Conservation (phyloP, 2,113 vertebrate species). For the Plecotus auritus region DNA sequence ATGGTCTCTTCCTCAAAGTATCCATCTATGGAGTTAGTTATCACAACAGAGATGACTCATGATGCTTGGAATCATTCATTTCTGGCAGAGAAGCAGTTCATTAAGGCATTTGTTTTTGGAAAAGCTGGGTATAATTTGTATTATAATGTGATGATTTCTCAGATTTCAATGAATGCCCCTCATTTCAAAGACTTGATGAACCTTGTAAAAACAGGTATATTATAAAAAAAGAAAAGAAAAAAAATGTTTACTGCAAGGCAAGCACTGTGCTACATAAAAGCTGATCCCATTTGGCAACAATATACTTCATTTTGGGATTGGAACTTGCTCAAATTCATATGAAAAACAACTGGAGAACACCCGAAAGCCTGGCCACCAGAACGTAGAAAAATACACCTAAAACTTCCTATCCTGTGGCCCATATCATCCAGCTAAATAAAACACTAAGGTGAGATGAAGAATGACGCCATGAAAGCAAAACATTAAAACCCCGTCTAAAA, state of each 20-base stretch:
- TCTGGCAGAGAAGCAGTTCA: not conserved
- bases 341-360: not conserved
- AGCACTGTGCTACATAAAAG: not conserved
- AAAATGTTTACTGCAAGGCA: not conserved
- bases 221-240: not conserved
- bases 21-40: not conserved
- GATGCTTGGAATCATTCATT: not conserved
- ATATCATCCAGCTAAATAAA: not conserved
- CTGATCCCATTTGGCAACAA: not conserved
- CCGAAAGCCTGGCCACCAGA: not conserved
- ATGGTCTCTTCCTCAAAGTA: not conserved
- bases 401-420: not conserved
- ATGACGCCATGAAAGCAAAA: not conserved
- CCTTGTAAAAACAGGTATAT: not conserved
- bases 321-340: not conserved
- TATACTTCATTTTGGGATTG: not conserved
- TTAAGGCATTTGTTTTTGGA: not conserved
- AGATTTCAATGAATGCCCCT: not conserved
- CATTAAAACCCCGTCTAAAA: conserved; percentile 17
- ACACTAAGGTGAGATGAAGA: not conserved
- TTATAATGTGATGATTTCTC: not conserved
- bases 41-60: not conserved
- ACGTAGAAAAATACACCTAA: conserved; percentile 1
- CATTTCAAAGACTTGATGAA: not conserved
- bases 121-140: not conserved